Evolutionary conservation across 2,888 invertebrate genomes (phyloP).

Genomic region (Odontocolon sp.): DNA sequence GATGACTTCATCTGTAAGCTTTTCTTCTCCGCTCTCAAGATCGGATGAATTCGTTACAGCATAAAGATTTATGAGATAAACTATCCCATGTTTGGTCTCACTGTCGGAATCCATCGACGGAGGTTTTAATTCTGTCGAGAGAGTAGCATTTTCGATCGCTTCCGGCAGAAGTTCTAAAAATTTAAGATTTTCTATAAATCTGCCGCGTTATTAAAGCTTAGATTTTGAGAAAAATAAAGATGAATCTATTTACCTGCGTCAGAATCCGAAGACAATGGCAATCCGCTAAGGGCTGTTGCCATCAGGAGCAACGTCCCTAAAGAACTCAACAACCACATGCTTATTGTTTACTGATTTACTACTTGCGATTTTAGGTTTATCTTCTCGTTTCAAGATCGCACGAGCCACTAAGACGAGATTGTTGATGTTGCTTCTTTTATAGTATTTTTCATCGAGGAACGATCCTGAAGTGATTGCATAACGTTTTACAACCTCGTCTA

Average conservation of each 20-base stretch:
- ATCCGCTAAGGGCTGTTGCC: slow-evolving; percentile 61
- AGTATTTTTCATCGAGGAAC: slow-evolving; percentile 46
- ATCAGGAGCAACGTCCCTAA: slow-evolving; percentile 67
- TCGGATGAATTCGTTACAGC: slow-evolving; percentile 73
- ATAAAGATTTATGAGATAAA: slow-evolving; percentile 75
- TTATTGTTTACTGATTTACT: background rate
- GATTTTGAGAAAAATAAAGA: background rate
- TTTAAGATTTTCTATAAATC: background rate
- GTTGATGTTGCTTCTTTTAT: slow-evolving; percentile 60
- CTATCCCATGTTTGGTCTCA: slow-evolving; percentile 56
- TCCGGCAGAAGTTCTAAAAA: slow-evolving; percentile 52
- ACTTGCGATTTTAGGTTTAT: slow-evolving; percentile 4
- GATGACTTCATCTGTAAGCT: slow-evolving; percentile 69
- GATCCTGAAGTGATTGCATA: slow-evolving; percentile 57
- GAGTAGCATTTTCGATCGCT: slow-evolving; percentile 55
- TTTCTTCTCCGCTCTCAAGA: slow-evolving; percentile 69
- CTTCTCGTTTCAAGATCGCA: slow-evolving; percentile 30
- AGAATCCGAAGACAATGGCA: slow-evolving; percentile 63
- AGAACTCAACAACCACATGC: slow-evolving; percentile 65
- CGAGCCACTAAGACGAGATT: slow-evolving; percentile 38
- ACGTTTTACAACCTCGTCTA: slow-evolving; percentile 40
- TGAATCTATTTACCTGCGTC: slow-evolving; percentile 64
- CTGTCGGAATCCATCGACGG: slow-evolving; percentile 63
- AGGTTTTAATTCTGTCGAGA: slow-evolving; percentile 70
- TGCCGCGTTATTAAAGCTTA: background rate